Evolutionary conservation across 2,797 vertebrate genomes (phyloP).

Genomic region (Anabas testudineus): DNA sequence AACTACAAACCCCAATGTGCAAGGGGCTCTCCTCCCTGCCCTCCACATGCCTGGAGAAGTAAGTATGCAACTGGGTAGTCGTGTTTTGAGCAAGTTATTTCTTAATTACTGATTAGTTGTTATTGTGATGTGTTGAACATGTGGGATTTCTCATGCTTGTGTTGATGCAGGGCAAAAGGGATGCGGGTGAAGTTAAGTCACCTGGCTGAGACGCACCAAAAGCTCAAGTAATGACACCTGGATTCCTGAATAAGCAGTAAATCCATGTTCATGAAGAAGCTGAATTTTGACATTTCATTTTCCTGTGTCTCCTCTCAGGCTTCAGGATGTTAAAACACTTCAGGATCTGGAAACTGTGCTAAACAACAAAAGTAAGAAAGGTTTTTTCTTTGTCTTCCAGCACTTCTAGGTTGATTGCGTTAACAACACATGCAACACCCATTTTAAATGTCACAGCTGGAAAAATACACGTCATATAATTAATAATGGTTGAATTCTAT

Average conservation of each 20-base stretch:
- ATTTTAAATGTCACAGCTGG: background rate
- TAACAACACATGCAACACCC: background rate
- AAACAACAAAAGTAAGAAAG: conserved; percentile 73
- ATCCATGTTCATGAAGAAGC: background rate
- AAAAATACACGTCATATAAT: background rate
- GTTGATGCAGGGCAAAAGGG: conserved; percentile 82
- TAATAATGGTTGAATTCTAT: background rate
- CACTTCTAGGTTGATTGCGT: background rate
- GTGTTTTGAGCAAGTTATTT: background rate
- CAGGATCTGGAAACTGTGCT: conserved; percentile 80
- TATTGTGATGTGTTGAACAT: background rate
- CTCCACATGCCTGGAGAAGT: conserved; percentile 84
- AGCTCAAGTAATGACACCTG: conserved; percentile 68
- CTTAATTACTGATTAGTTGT: background rate
- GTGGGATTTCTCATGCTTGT: conserved; percentile 18
- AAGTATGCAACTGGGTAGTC: conserved; percentile 29
- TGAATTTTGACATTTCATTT: background rate
- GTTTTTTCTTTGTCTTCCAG: background rate
- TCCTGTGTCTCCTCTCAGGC: conserved; percentile 54
- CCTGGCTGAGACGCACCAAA: conserved; percentile 76
- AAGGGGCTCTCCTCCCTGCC: conserved; percentile 82
- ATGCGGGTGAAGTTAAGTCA: conserved; percentile 82
- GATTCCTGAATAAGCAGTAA: background rate
- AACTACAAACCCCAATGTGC: conserved; percentile 70
- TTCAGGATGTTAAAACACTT: conserved; percentile 64